Percentiles rank a stretch among this genome's conserved stretches.
These are phyloP conservation scores for Trissoscelio sp. DNA, from an alignment of 2,888 invertebrate species.

Conservation along the genomic window DNA sequence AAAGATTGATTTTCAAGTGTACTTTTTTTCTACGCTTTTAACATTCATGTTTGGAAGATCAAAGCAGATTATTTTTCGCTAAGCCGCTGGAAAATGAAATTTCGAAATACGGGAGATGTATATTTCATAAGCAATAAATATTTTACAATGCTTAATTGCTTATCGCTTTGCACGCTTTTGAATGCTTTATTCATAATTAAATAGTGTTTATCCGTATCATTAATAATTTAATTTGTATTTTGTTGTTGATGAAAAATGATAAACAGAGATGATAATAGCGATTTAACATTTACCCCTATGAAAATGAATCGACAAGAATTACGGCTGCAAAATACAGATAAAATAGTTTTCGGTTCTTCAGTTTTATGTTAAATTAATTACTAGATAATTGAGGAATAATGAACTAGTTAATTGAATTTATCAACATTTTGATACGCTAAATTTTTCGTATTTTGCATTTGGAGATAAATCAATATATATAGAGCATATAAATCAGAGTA, in stretches of 20 bases:
- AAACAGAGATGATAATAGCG: neutral
- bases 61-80: constrained; percentile 46
- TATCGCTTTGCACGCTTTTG: constrained; percentile 64
- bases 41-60: constrained; percentile 28
- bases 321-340: too few relatives aligned
- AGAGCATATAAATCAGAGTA: too few relatives aligned
- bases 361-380: too few relatives aligned
- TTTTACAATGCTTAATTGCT: constrained; percentile 53
- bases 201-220: constrained; percentile 31
- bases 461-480: too few relatives aligned
- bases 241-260: constrained; percentile 15
- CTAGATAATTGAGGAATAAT: too few relatives aligned
- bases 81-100: constrained; percentile 57
- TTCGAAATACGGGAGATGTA: constrained; percentile 37
- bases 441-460: too few relatives aligned
- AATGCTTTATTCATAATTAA: constrained; percentile 44
- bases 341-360: too few relatives aligned
- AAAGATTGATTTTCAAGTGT: constrained; percentile 8
- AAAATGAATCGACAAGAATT: neutral
- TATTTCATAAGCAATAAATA: constrained; percentile 54
- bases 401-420: too few relatives aligned
- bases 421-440: too few relatives aligned
- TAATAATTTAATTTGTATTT: constrained; percentile 27
- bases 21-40: constrained; percentile 23
- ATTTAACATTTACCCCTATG: neutral